Conservation (phyloP, 1,140 invertebrate species). For the Piezodorus guildinii region DNA sequence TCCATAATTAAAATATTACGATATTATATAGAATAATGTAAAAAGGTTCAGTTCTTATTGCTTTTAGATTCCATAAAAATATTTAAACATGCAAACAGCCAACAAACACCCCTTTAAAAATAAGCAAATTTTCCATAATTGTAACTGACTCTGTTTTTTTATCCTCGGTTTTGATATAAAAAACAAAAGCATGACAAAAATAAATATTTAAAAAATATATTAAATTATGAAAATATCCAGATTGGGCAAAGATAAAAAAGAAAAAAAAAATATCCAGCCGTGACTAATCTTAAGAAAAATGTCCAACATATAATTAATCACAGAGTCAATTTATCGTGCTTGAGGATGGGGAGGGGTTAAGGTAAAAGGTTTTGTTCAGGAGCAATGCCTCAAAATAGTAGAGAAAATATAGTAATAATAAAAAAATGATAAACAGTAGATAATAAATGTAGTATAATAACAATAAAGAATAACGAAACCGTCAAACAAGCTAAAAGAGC, state of each 20-base stretch:
- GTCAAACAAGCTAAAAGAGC: slow-evolving; percentile 26
- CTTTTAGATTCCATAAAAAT: slow-evolving; percentile 18
- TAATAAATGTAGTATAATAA: slow-evolving; percentile 10
- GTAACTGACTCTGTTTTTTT: slow-evolving; percentile 22
- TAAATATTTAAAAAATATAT: slow-evolving; percentile 2
- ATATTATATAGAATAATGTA: slow-evolving; percentile 17
- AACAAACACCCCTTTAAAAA: slow-evolving; percentile 30
- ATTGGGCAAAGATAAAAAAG: slow-evolving; percentile 1
- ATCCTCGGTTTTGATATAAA: slow-evolving; percentile 1
- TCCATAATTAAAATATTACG: slow-evolving; percentile 2
- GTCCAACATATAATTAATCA: background rate
- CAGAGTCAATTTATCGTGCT: slow-evolving; percentile 19
- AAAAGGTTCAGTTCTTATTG: slow-evolving; percentile 2
- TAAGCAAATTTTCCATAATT: slow-evolving; percentile 26
- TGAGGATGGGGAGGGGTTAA: slow-evolving; percentile 9
- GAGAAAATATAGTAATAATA: slow-evolving; percentile 13
- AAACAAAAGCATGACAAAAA: slow-evolving; percentile 3
- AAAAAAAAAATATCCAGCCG: background rate
- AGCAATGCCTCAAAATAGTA: slow-evolving; percentile 19
- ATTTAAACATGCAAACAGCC: slow-evolving; percentile 29
- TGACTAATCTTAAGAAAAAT: background rate
- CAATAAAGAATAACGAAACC: slow-evolving; percentile 26
- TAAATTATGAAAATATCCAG: slow-evolving; percentile 12
- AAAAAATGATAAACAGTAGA: slow-evolving; percentile 13
- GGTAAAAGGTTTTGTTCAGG: slow-evolving; percentile 9